These are phyloP conservation scores for Sebastes jordani DNA, from an alignment of 2,797 vertebrate species.

Conservation along the genomic window DNA sequence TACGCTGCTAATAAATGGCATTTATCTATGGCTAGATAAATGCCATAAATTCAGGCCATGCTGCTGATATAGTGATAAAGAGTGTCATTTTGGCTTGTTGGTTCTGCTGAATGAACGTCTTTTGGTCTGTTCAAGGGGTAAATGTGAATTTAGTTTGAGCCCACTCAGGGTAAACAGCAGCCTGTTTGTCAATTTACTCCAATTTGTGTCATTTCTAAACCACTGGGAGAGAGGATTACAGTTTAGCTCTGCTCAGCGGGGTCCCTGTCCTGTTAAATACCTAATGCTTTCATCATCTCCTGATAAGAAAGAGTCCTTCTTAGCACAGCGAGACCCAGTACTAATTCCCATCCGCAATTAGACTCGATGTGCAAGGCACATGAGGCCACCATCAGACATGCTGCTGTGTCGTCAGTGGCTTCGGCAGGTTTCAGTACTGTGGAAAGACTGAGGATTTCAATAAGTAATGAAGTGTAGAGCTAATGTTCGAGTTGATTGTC, in stretches of 20 bases:
- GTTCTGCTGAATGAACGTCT: background rate
- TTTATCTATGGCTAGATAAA: background rate
- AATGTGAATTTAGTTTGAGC: background rate
- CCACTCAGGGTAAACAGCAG: background rate
- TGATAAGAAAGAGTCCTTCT: constrained; percentile 34
- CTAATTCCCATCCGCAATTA: constrained; percentile 50
- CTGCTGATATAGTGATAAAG: background rate
- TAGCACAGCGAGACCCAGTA: constrained; percentile 27
- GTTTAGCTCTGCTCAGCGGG: constrained; percentile 46
- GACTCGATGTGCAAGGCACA: constrained; percentile 27
- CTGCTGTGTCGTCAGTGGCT: background rate
- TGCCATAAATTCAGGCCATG: background rate
- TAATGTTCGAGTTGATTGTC: background rate
- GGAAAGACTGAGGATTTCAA: constrained; percentile 5
- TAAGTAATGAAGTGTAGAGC: constrained; percentile 1
- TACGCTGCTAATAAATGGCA: too few relatives aligned
- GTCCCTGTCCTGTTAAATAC: constrained; percentile 39
- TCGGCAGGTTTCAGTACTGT: background rate
- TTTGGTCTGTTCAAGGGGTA: background rate
- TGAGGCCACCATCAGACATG: constrained; percentile 20
- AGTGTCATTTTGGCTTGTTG: background rate
- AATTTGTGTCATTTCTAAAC: constrained; percentile 39
- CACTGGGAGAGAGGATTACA: constrained; percentile 39
- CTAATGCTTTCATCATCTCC: constrained; percentile 49
- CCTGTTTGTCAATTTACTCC: constrained; percentile 1